Evolutionary conservation across 2,888 invertebrate species (phyloP).

Genomic region (Zygothrica quintamaculata): DNA sequence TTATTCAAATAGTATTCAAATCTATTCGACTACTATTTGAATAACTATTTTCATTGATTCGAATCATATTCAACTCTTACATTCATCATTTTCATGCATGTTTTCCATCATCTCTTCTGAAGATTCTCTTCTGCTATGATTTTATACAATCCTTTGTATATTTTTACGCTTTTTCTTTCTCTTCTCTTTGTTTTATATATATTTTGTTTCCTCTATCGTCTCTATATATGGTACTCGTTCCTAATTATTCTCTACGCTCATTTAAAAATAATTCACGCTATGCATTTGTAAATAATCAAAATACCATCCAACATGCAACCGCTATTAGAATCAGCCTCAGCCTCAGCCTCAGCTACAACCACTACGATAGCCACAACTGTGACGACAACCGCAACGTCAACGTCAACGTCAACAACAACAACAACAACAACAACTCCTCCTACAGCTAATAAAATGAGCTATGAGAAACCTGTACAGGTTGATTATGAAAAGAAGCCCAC

Average conservation of each 20-base stretch:
- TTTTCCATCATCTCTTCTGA: conserved; percentile 33
- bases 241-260: conserved; percentile 58
- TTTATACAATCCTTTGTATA: conserved; percentile 25
- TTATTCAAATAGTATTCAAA: conserved; percentile 16
- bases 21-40: conserved; percentile 22
- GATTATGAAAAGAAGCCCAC: conserved; percentile 70
- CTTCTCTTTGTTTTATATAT: conserved; percentile 16
- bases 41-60: conserved; percentile 19
- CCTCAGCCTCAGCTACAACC: conserved; percentile 52
- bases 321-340: conserved; percentile 64
- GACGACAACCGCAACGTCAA: conserved; percentile 45
- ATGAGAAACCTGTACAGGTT: conserved; percentile 40
- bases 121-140: conserved; percentile 36
- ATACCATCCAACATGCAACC: conserved; percentile 69
- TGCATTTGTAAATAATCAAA: conserved; percentile 80
- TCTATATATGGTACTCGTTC: conserved; percentile 40
- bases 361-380: conserved; percentile 51
- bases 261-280: conserved; percentile 65
- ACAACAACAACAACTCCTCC: conserved; percentile 31
- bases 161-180: conserved; percentile 42
- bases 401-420: conserved; percentile 33
- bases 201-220: conserved; percentile 42
- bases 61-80: conserved; percentile 40
- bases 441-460: conserved; percentile 35
- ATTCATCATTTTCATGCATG: conserved; percentile 44